Percentiles rank a stretch among this genome's conserved stretches.
phyloP scores from a whole-genome alignment of 1,140 invertebrate species.

The Pachypeltis micranthus region DNA sequence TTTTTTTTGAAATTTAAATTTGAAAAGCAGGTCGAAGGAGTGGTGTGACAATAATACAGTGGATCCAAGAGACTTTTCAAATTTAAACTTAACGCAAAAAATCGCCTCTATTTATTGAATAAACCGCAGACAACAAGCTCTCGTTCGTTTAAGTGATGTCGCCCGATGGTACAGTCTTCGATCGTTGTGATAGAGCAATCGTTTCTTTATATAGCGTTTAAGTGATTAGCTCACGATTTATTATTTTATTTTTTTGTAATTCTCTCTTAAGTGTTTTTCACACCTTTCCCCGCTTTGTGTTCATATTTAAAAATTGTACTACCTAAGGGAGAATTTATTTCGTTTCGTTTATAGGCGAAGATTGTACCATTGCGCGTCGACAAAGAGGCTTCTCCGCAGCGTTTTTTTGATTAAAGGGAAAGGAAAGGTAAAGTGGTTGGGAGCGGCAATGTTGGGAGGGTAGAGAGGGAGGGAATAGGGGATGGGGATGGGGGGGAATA shows the following conservation, averaged over 20 bases:
- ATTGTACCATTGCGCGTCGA: not conserved
- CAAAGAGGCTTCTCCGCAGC: not conserved
- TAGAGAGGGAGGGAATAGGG: constrained; percentile 4
- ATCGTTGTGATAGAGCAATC: constrained; percentile 14
- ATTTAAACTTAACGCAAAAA: too few relatives aligned
- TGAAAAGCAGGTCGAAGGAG: too few relatives aligned
- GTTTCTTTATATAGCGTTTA: constrained; percentile 11
- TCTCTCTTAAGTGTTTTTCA: constrained; percentile 2
- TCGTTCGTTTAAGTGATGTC: too few relatives aligned
- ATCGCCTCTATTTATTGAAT: too few relatives aligned
- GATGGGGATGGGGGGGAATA: constrained; percentile 3
- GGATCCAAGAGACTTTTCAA: too few relatives aligned
- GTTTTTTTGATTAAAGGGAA: not conserved
- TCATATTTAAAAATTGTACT: too few relatives aligned
- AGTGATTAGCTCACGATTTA: not conserved
- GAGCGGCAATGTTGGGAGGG: too few relatives aligned
- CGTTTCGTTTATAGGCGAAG: not conserved
- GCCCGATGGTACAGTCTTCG: not conserved
- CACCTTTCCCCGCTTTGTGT: too few relatives aligned
- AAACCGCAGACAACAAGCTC: too few relatives aligned
- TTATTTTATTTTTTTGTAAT: constrained; percentile 7
- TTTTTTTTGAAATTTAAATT: too few relatives aligned
- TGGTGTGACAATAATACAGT: too few relatives aligned
- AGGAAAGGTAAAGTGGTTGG: not conserved
- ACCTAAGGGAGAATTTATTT: not conserved